A percentile compares a stretch with the other conserved stretches of the same genome.
Conservation (phyloP, 2,797 vertebrate genomes). For the Spinus pinus region DNA sequence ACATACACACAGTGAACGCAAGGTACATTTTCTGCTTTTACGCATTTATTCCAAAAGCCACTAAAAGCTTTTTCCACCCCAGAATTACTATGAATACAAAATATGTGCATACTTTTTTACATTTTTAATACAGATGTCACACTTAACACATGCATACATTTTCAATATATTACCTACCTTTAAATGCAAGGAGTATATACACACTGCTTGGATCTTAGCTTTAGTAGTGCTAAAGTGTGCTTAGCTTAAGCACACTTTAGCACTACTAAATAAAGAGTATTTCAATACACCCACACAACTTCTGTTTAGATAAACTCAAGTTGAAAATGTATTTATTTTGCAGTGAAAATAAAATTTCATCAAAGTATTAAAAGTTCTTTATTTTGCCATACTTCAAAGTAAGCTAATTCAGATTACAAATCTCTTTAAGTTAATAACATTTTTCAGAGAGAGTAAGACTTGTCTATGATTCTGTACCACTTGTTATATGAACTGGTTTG, state of each 20-base stretch:
- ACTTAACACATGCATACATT: background rate
- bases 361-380: background rate
- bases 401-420: background rate
- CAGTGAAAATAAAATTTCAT: background rate
- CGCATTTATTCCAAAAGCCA: background rate
- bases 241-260: background rate
- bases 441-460: background rate
- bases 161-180: background rate
- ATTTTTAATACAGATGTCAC: background rate
- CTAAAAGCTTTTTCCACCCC: rapidly evolving
- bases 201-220: background rate
- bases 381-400: background rate
- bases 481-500: background rate
- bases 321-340: background rate
- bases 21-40: background rate
- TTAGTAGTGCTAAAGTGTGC: too few relatives aligned
- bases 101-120: background rate
- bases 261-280: background rate
- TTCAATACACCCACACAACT: background rate
- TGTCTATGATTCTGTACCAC: background rate
- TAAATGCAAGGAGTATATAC: background rate
- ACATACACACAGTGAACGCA: background rate
- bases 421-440: background rate
- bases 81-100: background rate
- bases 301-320: background rate